Percentiles rank a stretch among this genome's conserved stretches.
Evolutionary conservation across 1,140 invertebrate genomes (phyloP).

Genomic region (Drosophila kanapiae): DNA sequence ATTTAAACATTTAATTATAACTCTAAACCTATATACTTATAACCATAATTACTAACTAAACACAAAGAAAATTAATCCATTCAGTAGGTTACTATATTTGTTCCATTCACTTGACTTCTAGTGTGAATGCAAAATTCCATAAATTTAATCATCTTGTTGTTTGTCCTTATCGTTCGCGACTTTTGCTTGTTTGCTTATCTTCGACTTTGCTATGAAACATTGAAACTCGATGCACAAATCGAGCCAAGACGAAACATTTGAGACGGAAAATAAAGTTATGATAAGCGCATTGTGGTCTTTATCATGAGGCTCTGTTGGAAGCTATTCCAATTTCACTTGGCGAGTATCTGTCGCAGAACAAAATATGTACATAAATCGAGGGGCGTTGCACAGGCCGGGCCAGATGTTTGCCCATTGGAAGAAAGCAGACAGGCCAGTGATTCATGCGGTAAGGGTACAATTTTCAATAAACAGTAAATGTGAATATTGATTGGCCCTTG

Average conservation of each 20-base stretch:
- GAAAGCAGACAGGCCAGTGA: conserved; percentile 16
- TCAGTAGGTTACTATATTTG: background rate
- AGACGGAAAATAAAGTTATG: conserved; percentile 13
- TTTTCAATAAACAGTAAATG: conserved; percentile 37
- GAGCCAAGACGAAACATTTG: conserved; percentile 17
- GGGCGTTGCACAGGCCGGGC: conserved; percentile 37
- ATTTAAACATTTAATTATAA: background rate
- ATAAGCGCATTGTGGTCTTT: conserved; percentile 31
- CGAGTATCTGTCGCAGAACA: conserved; percentile 23
- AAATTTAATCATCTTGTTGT: conserved; percentile 28
- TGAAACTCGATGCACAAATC: conserved; percentile 7
- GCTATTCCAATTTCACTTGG: conserved; percentile 11
- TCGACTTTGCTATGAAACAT: background rate
- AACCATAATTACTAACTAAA: background rate
- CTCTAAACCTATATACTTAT: background rate
- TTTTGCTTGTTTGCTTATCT: conserved; percentile 27
- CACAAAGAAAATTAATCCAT: background rate
- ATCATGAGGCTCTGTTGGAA: conserved; percentile 9
- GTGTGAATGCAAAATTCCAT: conserved; percentile 1
- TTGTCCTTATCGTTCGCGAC: conserved; percentile 23
- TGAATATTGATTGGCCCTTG: conserved; percentile 39
- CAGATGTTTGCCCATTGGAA: conserved; percentile 33
- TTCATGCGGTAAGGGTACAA: conserved; percentile 20
- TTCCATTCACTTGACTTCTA: background rate
- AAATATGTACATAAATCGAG: conserved; percentile 27